Conservation (phyloP, 2,797 vertebrate genomes). For the Microchirus variegatus region DNA sequence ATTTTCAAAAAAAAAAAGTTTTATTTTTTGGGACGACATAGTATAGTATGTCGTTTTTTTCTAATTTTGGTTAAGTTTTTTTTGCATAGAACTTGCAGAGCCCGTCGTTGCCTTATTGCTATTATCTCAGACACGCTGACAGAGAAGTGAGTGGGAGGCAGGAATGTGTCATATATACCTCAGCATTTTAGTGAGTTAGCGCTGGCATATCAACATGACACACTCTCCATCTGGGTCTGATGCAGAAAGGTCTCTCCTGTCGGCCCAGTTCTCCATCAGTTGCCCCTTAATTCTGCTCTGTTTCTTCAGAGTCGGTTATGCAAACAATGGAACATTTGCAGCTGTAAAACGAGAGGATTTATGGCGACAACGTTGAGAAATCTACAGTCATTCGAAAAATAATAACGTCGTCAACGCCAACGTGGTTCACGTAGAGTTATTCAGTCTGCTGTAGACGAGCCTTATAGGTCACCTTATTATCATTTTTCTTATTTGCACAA, state of each 20-base stretch:
- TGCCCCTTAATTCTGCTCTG: conserved; percentile 76
- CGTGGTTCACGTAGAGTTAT: conserved; percentile 15
- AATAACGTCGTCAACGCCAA: conserved; percentile 38
- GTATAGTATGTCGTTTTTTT: too few species aligned
- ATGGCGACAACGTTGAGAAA: conserved; percentile 33
- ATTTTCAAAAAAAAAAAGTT: too few species aligned
- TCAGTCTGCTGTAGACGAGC: background rate
- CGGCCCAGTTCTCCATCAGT: conserved; percentile 61
- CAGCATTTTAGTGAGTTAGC: conserved; percentile 64
- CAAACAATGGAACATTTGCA: conserved; percentile 35
- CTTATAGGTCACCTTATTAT: too few species aligned
- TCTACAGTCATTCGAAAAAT: conserved; percentile 34
- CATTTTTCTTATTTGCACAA: too few species aligned
- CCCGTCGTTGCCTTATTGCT: conserved; percentile 27
- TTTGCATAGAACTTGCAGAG: conserved; percentile 31
- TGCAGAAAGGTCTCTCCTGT: conserved; percentile 68
- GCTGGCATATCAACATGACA: conserved; percentile 67
- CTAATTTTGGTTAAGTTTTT: too few species aligned
- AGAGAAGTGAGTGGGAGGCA: conserved; percentile 60
- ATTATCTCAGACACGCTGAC: conserved; percentile 30
- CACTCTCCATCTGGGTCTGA: conserved; percentile 66
- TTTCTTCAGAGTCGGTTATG: conserved; percentile 73
- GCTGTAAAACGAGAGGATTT: conserved; percentile 34
- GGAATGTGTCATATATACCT: conserved; percentile 60
- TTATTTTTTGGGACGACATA: too few species aligned